phyloP scores from a whole-genome alignment of 2,888 invertebrate genomes.

The Perdita meconis region DNA sequence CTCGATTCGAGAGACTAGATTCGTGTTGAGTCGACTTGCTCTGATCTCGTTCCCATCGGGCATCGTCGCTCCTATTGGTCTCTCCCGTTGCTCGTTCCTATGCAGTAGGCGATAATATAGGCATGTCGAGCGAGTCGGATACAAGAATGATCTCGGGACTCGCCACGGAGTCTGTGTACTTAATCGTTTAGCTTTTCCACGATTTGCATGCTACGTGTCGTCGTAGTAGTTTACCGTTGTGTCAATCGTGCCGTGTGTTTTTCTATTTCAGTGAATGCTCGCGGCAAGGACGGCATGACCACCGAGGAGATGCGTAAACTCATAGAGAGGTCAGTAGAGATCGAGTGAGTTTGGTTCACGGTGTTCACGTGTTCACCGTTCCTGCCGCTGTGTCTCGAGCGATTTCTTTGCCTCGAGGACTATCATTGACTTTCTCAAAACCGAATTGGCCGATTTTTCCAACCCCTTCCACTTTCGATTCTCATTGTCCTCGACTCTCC shows the following conservation, averaged over 20 bases:
- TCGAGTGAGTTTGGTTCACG: conserved; percentile 73
- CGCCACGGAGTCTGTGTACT: conserved; percentile 67
- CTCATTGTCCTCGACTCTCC: conserved; percentile 28
- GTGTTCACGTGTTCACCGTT: conserved; percentile 64
- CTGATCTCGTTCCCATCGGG: background rate
- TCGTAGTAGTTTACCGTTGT: conserved; percentile 85
- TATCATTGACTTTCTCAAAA: conserved; percentile 47
- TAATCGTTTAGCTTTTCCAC: conserved; percentile 68
- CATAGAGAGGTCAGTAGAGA: conserved; percentile 95
- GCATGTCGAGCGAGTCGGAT: conserved; percentile 70
- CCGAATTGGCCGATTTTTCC: conserved; percentile 43
- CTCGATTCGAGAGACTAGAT: background rate
- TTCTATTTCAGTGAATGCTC: conserved; percentile 88
- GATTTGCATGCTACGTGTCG: conserved; percentile 79
- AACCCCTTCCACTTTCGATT: conserved; percentile 32
- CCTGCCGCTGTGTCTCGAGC: conserved; percentile 71
- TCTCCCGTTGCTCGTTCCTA: conserved; percentile 63
- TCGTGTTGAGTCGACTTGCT: background rate
- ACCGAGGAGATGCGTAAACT: conserved; percentile 98
- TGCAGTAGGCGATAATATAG: conserved; percentile 62
- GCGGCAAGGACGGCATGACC: conserved; percentile 95
- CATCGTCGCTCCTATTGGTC: conserved; percentile 21
- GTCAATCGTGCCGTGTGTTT: conserved; percentile 85
- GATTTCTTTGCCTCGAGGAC: conserved; percentile 60
- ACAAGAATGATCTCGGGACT: conserved; percentile 66